Base-by-base conservation (phyloP, 2,888 invertebrate species). In the Papilio elwesi region DNA sequence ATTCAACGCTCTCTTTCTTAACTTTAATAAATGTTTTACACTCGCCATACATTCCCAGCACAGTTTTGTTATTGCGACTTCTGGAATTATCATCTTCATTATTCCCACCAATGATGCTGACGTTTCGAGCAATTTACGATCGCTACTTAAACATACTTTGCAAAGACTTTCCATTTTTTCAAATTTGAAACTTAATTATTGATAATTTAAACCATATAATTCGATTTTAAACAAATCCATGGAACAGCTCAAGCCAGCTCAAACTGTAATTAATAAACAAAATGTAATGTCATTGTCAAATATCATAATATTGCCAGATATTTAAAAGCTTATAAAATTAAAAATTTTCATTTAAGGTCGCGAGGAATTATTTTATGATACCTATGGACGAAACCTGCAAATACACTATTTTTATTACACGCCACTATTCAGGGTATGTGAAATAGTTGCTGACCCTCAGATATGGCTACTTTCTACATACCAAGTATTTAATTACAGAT, bases 151-250 rank as follows among this genome's bases (percentile, higher is more conserved):
- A 65, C 73, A 69, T 16, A 73, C 49, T 38, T 47, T 11, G 51
- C 71, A 68, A 4, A 72, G 6, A n/a, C 15, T 65, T 38, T 71
- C 70, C 70, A 71, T 65, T 13, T 57, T 52, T 69, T n/a, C n/a
- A n/a, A n/a, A 15, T 62, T 51, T 47, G 2, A 43, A 43, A 43
- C 6, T 43, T 9, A 9, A 9, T 43, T 43, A 7, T 43, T 1
- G 9, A 9, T 43, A 43, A 43, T 43, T 43, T 43, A 43, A 43
- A 4, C 26, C 26, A 43, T 9, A 5, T 9, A 43, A 43, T 3
- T 4, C 9, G 6, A 4, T 5, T 43, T 3, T 43, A 43, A 43
- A 43, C 43, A 47, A 49, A 51, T 52, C 36, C 2, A 15, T 38
- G n/a, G 36, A 26, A 65, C 16, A 47, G 8, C 13, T n/a, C n/a